These are phyloP conservation scores for Scylla paramamosain DNA, from an alignment of 1,140 invertebrate species.

Conservation along the genomic window DNA sequence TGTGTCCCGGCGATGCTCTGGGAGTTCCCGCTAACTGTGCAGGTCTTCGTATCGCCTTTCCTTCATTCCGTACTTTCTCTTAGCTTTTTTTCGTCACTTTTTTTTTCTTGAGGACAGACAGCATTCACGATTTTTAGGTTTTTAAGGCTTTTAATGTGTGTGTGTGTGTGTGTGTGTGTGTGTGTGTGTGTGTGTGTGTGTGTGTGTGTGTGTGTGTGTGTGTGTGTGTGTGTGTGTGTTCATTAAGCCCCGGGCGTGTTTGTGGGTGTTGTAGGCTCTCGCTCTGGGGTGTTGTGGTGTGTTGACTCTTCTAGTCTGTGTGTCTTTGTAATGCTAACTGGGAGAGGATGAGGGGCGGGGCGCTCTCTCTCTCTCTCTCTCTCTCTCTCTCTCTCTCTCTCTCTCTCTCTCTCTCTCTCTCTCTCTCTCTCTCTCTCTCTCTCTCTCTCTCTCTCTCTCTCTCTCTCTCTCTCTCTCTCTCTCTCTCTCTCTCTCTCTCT, in stretches of 20 bases:
- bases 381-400: too few species aligned
- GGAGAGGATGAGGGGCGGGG: neutral
- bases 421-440: too few species aligned
- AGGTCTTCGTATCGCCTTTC: neutral
- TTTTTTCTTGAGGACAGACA: too few species aligned
- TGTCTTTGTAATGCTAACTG: slow-evolving; percentile 1
- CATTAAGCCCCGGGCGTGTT: neutral
- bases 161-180: too few species aligned
- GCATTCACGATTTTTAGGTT: too few species aligned
- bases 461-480: too few species aligned
- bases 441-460: too few species aligned
- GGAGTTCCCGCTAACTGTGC: neutral
- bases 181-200: slow-evolving; percentile 17
- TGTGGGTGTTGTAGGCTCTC: neutral
- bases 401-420: too few species aligned
- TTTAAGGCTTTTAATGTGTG: too few species aligned
- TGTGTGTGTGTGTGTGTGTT: neutral
- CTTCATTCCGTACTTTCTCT: neutral
- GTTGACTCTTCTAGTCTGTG: neutral
- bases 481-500: too few species aligned
- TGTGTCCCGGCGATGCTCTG: neutral
- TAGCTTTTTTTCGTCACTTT: neutral
- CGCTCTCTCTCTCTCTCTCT: too few species aligned
- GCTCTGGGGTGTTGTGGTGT: neutral
- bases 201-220: slow-evolving; percentile 16